Evolutionary conservation across 2,797 vertebrate genomes (phyloP).

Genomic region (Sebastes cheni): DNA sequence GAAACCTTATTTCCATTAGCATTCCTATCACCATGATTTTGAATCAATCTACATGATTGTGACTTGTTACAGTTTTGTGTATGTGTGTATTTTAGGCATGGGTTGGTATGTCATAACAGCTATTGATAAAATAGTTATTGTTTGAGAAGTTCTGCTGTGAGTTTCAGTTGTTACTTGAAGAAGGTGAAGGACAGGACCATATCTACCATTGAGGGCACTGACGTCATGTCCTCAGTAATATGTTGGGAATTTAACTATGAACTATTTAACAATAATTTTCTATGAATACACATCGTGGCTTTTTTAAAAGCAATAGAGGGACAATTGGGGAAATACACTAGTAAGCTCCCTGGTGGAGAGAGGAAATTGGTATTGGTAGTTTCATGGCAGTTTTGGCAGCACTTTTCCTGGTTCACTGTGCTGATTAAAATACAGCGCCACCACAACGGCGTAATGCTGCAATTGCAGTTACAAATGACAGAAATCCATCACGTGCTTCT

Average conservation of each 20-base stretch:
- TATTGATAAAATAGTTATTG: neutral
- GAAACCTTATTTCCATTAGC: constrained; percentile 74
- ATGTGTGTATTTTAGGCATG: constrained; percentile 3
- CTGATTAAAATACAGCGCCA: too few species aligned
- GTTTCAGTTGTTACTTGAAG: neutral
- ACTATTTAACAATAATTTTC: too few species aligned
- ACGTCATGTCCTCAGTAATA: too few species aligned
- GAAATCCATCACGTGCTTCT: too few species aligned
- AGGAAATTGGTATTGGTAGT: neutral
- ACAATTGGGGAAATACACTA: neutral
- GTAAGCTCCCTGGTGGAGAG: neutral
- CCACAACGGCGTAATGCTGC: too few species aligned
- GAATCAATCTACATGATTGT: constrained; percentile 17
- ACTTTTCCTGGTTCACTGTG: too few species aligned
- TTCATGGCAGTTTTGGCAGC: too few species aligned
- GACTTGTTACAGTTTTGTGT: constrained; percentile 1
- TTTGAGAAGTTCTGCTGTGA: neutral
- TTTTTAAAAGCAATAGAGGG: neutral
- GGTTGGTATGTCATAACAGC: neutral
- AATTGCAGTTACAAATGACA: too few species aligned
- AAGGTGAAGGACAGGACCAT: too few species aligned
- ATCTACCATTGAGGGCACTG: too few species aligned
- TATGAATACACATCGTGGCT: too few species aligned
- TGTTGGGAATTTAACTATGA: too few species aligned
- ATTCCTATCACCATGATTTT: constrained; percentile 49